Base-by-base conservation (phyloP, 2,797 vertebrate genomes). In the Melanotaenia maccullochi region DNA sequence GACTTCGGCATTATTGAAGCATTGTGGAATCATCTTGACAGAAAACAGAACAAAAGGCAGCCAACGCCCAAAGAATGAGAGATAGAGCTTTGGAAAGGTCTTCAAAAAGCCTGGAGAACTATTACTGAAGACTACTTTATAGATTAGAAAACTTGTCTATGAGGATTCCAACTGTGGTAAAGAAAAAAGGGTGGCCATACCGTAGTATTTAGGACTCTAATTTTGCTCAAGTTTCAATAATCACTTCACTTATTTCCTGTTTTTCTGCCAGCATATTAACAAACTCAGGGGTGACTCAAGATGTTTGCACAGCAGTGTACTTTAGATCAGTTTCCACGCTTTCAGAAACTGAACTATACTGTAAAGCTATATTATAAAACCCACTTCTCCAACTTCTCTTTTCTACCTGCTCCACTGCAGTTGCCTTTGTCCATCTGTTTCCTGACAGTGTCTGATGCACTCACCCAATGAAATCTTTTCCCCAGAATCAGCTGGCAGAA, bases 391-490 rank as follows among this genome's bases (percentile, higher is more conserved):
- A 28, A 28, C 36, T 40, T n/a, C 30, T 52, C 22, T 6, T 40
- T 22, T 57, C 5, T 42, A n/a, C 30, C 25, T 20, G 7, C 4
- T 32, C 32, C 3, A 8, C 13, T 44, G 36, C 9, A 8, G 36
- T 59, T 44, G 16, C 18, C 18, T 44, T 44, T 44, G 42, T 44
- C 14, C 35, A 12, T 36, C 6, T 74, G 59, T 59, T 32, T 51
- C 55, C 36, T 16, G 13, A 20, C 36, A 11, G 11, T 60, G 52
- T 73, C 25, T 56, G 51, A 60, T 68, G n/a, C 60, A 76, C 92
- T 92, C 82, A 95, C 95, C 95, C 85, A 95, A 83, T 11, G 94
- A 95, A 88, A 95, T 95, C 89, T 95, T 95, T 82, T 95, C 94
- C 68, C 95, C 95, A 0, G 95, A 95, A 84, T 95, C 94, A 0